These are phyloP conservation scores for Falco punctatus DNA, from an alignment of 2,113 vertebrate species.

Conservation along the genomic window DNA sequence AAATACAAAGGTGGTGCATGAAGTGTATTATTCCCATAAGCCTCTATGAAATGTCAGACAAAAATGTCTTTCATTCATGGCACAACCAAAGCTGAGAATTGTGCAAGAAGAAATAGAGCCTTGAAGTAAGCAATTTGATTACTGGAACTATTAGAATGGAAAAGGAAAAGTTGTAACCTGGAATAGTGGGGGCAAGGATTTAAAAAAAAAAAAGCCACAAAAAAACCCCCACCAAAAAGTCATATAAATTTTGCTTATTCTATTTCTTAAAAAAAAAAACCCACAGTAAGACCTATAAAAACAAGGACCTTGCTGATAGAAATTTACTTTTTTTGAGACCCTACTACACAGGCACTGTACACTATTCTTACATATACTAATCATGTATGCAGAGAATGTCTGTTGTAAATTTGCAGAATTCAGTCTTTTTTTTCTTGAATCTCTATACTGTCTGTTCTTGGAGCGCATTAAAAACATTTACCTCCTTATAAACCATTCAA, in stretches of 20 bases:
- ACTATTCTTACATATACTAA: neutral
- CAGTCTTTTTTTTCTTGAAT: neutral
- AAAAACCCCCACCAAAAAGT: neutral
- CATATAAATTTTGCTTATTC: neutral
- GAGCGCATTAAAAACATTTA: neutral
- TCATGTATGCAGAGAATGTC: neutral
- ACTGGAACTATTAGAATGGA: neutral
- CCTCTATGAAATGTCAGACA: neutral
- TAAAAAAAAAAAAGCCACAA: neutral
- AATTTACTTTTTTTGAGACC: neutral
- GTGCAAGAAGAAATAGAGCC: neutral
- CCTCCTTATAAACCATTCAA: neutral
- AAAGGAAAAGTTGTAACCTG: neutral
- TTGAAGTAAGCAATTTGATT: neutral
- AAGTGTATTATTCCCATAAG: constrained; percentile 29
- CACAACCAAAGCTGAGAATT: neutral
- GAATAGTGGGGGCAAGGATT: neutral
- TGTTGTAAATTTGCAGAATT: neutral
- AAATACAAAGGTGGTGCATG: constrained; percentile 18
- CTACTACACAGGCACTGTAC: neutral
- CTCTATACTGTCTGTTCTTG: neutral
- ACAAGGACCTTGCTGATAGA: neutral
- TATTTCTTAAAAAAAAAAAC: neutral
- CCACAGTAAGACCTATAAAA: neutral
- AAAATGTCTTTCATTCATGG: neutral